These are phyloP conservation scores for Muschampia plurimacula DNA, from an alignment of 2,888 invertebrate genomes.

Conservation along the genomic window DNA sequence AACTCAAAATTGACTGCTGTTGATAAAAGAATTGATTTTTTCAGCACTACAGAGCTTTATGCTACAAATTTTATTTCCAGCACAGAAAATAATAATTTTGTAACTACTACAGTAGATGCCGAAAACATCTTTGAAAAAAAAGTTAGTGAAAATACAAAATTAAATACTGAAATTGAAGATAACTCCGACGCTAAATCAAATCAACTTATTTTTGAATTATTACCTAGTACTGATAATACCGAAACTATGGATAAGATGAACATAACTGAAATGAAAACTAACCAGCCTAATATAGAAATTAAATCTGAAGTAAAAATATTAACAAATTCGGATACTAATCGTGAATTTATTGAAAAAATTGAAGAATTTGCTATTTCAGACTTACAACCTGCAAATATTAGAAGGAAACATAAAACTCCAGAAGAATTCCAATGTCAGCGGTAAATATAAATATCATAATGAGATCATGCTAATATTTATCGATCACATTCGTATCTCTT, in stretches of 20 bases:
- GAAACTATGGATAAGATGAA: conserved; percentile 37
- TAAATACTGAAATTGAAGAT: conserved; percentile 36
- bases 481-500: no score
- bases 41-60: background rate
- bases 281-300: background rate
- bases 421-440: conserved; percentile 74
- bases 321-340: conserved; percentile 36
- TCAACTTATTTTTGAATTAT: conserved; percentile 50
- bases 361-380: conserved; percentile 60
- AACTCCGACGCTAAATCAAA: conserved; percentile 49
- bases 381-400: conserved; percentile 66
- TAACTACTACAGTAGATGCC: background rate
- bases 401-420: conserved; percentile 63
- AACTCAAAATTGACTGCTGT: conserved; percentile 43
- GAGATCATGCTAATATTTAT: no score
- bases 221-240: conserved; percentile 45
- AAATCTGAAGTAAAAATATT: conserved; percentile 12
- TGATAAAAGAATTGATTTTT: background rate
- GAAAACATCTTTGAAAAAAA: background rate
- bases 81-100: background rate
- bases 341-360: conserved; percentile 51
- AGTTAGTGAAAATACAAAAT: background rate
- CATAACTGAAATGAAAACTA: conserved; percentile 25
- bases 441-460: conserved; percentile 55
- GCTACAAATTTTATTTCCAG: background rate